Percentiles rank a stretch among this genome's conserved stretches.
Evolutionary conservation across 2,797 vertebrate species (phyloP).

Genomic region (Buceros bicornis): DNA sequence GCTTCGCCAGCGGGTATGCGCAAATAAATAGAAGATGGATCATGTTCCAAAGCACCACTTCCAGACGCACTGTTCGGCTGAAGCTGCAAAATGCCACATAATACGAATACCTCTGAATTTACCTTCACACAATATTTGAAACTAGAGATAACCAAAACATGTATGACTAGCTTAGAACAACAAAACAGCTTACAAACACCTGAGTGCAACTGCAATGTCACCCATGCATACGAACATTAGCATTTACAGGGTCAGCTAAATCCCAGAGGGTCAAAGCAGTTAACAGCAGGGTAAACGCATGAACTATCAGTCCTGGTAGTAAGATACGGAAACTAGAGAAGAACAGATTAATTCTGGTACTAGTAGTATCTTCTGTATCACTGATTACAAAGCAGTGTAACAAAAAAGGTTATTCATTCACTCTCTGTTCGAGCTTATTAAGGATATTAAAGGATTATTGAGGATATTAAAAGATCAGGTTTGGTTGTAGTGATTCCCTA

Average conservation of each 20-base stretch:
- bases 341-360: neutral
- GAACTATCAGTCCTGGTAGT: neutral
- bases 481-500: neutral
- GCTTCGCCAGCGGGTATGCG: slow-evolving; percentile 94
- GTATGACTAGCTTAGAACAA: neutral
- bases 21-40: slow-evolving; percentile 97
- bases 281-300: neutral
- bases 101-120: neutral
- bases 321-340: neutral
- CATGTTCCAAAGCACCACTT: slow-evolving; percentile 96
- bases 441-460: no score
- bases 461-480: neutral
- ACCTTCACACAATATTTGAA: neutral
- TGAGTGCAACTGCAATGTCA: neutral
- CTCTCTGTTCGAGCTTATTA: neutral
- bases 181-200: neutral
- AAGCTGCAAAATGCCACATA: slow-evolving; percentile 81
- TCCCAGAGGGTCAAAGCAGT: neutral
- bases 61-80: slow-evolving; percentile 98
- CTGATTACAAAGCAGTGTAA: neutral
- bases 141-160: neutral
- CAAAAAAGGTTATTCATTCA: neutral
- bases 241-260: neutral
- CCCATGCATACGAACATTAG: accelerated
- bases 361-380: neutral